phyloP scores from a whole-genome alignment of 30 jellyfish, hydroid and myxozoan genomes.

The Cassiopea xamachana region DNA sequence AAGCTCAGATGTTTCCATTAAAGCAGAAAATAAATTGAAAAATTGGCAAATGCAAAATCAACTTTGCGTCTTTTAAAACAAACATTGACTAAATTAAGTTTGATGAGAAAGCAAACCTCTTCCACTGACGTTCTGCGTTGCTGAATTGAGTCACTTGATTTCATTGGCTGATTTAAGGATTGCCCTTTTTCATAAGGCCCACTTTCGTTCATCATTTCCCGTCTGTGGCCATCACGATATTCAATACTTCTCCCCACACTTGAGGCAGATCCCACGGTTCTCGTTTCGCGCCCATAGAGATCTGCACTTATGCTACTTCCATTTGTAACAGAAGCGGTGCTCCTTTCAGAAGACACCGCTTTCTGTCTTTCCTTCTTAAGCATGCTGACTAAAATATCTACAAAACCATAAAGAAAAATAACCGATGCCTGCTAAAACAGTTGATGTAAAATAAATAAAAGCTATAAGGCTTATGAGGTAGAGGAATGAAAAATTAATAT shows the following conservation, averaged over 20 bases:
- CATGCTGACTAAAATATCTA: conserved; percentile 92
- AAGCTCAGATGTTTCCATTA: no score
- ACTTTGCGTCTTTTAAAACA: no score
- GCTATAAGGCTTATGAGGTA: no score
- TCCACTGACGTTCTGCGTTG: background rate
- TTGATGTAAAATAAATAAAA: background rate
- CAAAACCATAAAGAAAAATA: background rate
- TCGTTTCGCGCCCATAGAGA: conserved; percentile 1
- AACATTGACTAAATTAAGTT: no score
- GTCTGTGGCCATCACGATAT: background rate
- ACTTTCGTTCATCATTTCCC: background rate
- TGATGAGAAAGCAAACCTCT: conserved; percentile 3
- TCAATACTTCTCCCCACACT: background rate
- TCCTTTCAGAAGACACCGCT: background rate
- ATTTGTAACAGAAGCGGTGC: background rate
- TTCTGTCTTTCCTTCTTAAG: conserved; percentile 81
- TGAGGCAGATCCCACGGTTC: conserved; percentile 18
- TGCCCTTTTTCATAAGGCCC: background rate
- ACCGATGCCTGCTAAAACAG: background rate
- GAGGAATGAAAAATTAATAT: no score
- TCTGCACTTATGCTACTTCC: background rate
- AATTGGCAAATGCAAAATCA: no score
- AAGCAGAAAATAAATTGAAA: no score
- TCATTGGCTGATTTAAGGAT: background rate
- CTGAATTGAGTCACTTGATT: background rate